Percentiles rank a stretch among this genome's conserved stretches.
These are phyloP conservation scores for Peromyscus melanophrys DNA, from an alignment of 2,797 vertebrate species.

Conservation along the genomic window DNA sequence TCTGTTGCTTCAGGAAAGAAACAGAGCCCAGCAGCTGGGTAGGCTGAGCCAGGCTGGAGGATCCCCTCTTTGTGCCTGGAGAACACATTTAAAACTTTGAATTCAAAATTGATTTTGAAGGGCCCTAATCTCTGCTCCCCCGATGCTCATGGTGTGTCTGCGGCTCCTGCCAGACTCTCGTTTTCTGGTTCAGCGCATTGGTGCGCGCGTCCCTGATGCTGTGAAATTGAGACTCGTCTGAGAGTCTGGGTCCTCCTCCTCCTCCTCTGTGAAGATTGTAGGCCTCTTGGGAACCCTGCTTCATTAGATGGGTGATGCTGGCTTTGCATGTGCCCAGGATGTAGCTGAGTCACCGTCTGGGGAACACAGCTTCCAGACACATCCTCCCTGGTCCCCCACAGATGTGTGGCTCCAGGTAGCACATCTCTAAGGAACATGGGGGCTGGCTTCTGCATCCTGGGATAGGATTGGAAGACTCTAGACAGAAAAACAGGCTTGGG, in stretches of 20 bases:
- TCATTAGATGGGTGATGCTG: conserved; percentile 87
- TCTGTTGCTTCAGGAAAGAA: conserved; percentile 12
- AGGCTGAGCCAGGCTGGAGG: conserved; percentile 60
- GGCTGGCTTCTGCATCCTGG: not conserved
- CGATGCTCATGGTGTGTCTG: conserved; percentile 88
- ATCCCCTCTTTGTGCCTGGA: conserved; percentile 83
- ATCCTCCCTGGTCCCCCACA: not conserved
- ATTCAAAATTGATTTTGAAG: conserved; percentile 92
- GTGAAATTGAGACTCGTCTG: conserved; percentile 91
- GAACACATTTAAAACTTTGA: conserved; percentile 91
- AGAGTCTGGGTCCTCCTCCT: conserved; percentile 86
- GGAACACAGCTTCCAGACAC: conserved; percentile 61
- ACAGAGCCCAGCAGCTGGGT: conserved; percentile 41
- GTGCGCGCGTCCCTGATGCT: conserved; percentile 89
- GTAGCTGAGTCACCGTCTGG: conserved; percentile 61
- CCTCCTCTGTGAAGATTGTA: conserved; percentile 86
- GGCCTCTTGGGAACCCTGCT: conserved; percentile 87
- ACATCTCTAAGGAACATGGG: not conserved
- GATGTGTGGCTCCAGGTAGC: conserved; percentile 9
- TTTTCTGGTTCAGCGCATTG: conserved; percentile 90
- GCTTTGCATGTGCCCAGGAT: conserved; percentile 76
- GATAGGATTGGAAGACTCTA: not conserved
- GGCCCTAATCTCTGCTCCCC: conserved; percentile 91
- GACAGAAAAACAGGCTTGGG: not conserved
- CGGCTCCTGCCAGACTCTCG: conserved; percentile 88